phyloP scores from a whole-genome alignment of 2,113 vertebrate species.

The Pandion haliaetus region DNA sequence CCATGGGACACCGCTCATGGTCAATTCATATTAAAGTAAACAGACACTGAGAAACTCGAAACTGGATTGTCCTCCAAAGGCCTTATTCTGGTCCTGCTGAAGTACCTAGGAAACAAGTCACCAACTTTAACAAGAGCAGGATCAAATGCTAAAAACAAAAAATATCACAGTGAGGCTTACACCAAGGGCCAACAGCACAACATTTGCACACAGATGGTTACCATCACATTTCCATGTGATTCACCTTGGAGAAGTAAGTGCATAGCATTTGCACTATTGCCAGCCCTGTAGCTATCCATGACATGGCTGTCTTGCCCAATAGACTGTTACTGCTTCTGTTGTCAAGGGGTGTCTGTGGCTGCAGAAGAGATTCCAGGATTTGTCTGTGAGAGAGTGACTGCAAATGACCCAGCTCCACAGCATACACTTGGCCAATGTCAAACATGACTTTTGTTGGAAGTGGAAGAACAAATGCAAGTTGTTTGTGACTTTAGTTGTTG shows the following conservation, averaged over 20 bases:
- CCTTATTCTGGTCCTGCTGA: background rate
- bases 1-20: background rate
- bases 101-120: background rate
- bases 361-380: background rate
- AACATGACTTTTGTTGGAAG: background rate
- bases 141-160: background rate
- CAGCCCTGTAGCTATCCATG: background rate
- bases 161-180: background rate
- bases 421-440: background rate
- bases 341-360: background rate
- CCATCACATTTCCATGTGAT: fast-evolving
- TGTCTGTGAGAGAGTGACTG: background rate
- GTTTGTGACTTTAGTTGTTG: background rate
- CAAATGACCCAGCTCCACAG: background rate
- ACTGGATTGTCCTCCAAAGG: background rate
- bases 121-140: background rate
- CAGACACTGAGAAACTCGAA: background rate
- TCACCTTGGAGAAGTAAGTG: background rate
- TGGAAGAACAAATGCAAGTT: background rate
- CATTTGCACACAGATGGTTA: background rate
- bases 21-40: background rate
- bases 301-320: background rate
- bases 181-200: background rate
- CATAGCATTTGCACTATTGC: background rate
- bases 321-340: background rate